These are phyloP conservation scores for Ernsta delagoae DNA, from an alignment of 2,888 invertebrate genomes.

Conservation along the genomic window DNA sequence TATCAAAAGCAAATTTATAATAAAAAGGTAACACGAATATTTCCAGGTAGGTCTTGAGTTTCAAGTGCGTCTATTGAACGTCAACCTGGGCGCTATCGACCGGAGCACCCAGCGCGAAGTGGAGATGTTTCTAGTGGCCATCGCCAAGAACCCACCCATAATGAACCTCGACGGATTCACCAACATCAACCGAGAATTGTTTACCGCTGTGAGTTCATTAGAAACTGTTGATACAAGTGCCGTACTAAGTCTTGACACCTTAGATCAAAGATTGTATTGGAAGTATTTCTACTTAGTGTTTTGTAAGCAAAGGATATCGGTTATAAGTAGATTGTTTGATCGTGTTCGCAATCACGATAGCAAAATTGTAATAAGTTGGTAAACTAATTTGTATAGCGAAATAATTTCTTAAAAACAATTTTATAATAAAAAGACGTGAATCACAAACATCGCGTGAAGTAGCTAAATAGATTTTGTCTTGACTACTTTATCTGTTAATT, in stretches of 20 bases:
- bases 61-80: conserved; percentile 87
- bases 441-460: too few relatives aligned
- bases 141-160: conserved; percentile 90
- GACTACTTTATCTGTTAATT: too few relatives aligned
- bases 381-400: background rate
- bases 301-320: background rate
- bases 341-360: conserved; percentile 8
- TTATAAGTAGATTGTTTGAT: background rate
- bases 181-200: conserved; percentile 88
- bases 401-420: background rate
- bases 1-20: background rate
- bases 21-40: conserved; percentile 12
- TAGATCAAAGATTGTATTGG: conserved; percentile 3
- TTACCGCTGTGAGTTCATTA: conserved; percentile 86
- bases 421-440: background rate
- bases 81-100: conserved; percentile 87
- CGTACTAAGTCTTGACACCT: background rate
- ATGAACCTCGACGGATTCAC: conserved; percentile 91
- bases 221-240: background rate
- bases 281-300: background rate
- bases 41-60: conserved; percentile 84
- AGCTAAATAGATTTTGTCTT: too few relatives aligned
- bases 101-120: conserved; percentile 88
- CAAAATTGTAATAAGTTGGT: background rate
- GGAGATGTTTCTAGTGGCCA: conserved; percentile 90